Evolutionary conservation across 2,888 invertebrate genomes (phyloP).

Genomic region (Lamproptera curius): DNA sequence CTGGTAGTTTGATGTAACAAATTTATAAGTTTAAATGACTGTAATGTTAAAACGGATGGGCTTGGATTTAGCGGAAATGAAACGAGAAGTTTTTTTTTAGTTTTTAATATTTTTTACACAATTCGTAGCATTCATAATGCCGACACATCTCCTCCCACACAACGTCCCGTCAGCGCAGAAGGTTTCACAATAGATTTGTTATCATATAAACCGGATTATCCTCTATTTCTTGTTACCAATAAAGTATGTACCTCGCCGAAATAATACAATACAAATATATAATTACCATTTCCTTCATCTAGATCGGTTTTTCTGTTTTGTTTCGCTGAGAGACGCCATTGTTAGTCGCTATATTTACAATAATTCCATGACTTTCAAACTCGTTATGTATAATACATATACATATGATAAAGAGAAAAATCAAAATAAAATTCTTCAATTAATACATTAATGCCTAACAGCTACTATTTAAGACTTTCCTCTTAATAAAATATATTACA

Average conservation of each 20-base stretch:
- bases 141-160: constrained; percentile 61
- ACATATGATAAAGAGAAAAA: constrained; percentile 74
- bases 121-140: constrained; percentile 80
- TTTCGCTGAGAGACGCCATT: constrained; percentile 58
- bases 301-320: constrained; percentile 25
- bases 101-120: constrained; percentile 80
- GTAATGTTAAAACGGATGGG: too few relatives aligned
- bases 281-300: constrained; percentile 45
- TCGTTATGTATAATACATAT: constrained; percentile 71
- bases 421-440: constrained; percentile 76
- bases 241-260: constrained; percentile 53
- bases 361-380: constrained; percentile 68
- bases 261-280: constrained; percentile 72
- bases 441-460: constrained; percentile 75
- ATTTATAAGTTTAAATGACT: too few relatives aligned
- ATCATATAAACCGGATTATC: constrained; percentile 54
- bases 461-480: constrained; percentile 75
- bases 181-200: constrained; percentile 35
- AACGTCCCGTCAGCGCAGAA: constrained; percentile 54
- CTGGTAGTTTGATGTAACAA: too few relatives aligned
- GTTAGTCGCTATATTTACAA: constrained; percentile 73
- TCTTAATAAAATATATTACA: constrained; percentile 78
- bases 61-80: too few relatives aligned
- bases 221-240: constrained; percentile 37
- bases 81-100: constrained; percentile 58